These are phyloP conservation scores for Apodemia duryi DNA, from an alignment of 2,888 invertebrate species.

Conservation along the genomic window DNA sequence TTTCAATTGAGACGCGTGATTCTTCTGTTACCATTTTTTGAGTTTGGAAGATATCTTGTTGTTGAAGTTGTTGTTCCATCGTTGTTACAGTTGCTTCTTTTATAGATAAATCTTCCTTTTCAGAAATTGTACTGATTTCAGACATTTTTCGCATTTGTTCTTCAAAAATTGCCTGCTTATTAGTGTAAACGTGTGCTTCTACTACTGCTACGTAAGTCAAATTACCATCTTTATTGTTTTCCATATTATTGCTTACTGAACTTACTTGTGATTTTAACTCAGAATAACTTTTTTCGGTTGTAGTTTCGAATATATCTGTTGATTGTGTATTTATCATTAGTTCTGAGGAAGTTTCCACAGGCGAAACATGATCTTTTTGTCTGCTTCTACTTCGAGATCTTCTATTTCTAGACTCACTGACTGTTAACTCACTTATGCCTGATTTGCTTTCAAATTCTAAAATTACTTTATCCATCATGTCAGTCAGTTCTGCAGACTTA, in stretches of 20 bases:
- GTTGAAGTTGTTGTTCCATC: constrained; percentile 31
- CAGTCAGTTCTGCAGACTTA: constrained; percentile 55
- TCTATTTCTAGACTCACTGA: constrained; percentile 34
- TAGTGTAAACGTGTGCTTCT: constrained; percentile 68
- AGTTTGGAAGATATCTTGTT: constrained; percentile 22
- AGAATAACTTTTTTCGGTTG: constrained; percentile 24
- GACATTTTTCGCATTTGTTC: constrained; percentile 43
- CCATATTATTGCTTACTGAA: constrained; percentile 20
- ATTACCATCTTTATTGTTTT: constrained; percentile 27
- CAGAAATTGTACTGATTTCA: constrained; percentile 31
- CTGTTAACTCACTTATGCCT: constrained; percentile 41
- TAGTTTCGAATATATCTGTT: constrained; percentile 31
- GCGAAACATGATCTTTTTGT: constrained; percentile 42
- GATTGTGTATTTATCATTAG: constrained; percentile 31
- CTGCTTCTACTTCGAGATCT: constrained; percentile 53
- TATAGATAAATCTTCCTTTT: constrained; percentile 24
- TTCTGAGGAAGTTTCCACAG: neutral
- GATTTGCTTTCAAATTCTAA: constrained; percentile 60
- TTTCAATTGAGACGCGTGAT: constrained; percentile 22
- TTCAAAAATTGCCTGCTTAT: constrained; percentile 59
- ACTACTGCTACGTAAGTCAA: constrained; percentile 60
- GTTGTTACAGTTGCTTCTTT: constrained; percentile 34
- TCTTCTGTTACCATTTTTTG: constrained; percentile 17
- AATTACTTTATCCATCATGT: constrained; percentile 62
- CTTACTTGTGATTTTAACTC: constrained; percentile 20